A percentile compares a stretch with the other conserved stretches of the same genome.
phyloP scores from a whole-genome alignment of 2,888 invertebrate species.

The Eilema griseolum region DNA sequence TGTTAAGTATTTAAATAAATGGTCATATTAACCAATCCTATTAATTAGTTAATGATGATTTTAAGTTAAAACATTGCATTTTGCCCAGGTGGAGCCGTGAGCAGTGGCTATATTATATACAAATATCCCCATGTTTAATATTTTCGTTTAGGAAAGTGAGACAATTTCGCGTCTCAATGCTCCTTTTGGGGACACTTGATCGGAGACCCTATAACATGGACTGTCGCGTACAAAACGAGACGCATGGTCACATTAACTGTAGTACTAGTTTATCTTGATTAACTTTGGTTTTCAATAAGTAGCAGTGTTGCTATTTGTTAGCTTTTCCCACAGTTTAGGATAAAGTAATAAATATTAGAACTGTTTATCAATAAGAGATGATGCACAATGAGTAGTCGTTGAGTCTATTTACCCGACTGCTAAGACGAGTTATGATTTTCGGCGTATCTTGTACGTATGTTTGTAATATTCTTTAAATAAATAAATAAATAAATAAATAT shows the following conservation, averaged over 20 bases:
- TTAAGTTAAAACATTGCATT: too few species aligned
- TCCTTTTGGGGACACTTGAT: not conserved
- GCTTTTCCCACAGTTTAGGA: constrained; percentile 30
- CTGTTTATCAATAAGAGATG: constrained; percentile 1
- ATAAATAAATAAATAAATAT: too few species aligned
- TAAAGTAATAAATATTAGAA: constrained; percentile 22
- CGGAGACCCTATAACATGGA: not conserved
- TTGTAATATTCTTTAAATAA: too few species aligned
- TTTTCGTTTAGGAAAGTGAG: not conserved
- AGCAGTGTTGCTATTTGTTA: constrained; percentile 17
- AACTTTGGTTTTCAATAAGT: constrained; percentile 9
- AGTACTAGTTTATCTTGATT: constrained; percentile 8
- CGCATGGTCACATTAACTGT: not conserved
- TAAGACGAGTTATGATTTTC: too few species aligned
- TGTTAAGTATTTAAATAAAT: too few species aligned
- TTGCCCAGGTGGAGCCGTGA: too few species aligned
- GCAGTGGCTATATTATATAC: too few species aligned
- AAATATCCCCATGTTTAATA: too few species aligned
- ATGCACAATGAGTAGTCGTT: not conserved
- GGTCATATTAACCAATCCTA: too few species aligned
- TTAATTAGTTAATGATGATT: too few species aligned
- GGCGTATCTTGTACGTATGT: too few species aligned
- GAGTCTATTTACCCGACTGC: too few species aligned
- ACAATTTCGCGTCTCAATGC: not conserved
- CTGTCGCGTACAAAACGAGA: not conserved